A percentile compares a stretch with the other conserved stretches of the same genome.
Evolutionary conservation across 2,888 invertebrate species (phyloP).

Genomic region (Gryllus longicercus): DNA sequence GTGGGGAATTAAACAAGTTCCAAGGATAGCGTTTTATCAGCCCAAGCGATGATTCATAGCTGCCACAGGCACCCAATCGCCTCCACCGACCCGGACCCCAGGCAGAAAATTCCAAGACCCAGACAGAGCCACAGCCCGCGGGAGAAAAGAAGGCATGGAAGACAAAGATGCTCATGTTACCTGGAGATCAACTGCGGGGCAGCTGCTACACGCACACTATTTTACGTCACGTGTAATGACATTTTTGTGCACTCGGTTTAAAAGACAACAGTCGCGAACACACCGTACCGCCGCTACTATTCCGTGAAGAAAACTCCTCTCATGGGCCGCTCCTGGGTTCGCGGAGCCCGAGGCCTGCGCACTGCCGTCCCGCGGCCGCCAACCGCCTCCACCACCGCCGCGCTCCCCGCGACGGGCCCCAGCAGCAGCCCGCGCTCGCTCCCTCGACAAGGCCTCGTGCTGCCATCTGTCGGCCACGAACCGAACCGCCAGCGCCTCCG

Average conservation of each 20-base stretch:
- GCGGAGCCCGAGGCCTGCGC: not conserved
- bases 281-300: not conserved
- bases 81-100: not conserved
- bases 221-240: not conserved
- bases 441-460: not conserved
- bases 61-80: not conserved
- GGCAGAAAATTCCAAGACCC: too few relatives aligned
- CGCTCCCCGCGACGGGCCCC: not conserved
- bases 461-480: not conserved
- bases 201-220: not conserved
- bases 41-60: not conserved
- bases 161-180: not conserved
- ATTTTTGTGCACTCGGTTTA: too few relatives aligned
- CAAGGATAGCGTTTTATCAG: too few relatives aligned
- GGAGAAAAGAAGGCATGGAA: not conserved
- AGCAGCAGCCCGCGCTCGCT: not conserved
- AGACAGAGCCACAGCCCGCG: not conserved
- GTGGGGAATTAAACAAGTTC: too few relatives aligned
- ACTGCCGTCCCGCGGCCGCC: not conserved
- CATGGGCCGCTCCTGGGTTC: not conserved
- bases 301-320: not conserved
- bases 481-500: not conserved
- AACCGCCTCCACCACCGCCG: not conserved
- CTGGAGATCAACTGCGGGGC: not conserved
- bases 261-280: not conserved